These are phyloP conservation scores for Chymomyza fuscimana DNA, from an alignment of 2,888 invertebrate species.

Conservation along the genomic window DNA sequence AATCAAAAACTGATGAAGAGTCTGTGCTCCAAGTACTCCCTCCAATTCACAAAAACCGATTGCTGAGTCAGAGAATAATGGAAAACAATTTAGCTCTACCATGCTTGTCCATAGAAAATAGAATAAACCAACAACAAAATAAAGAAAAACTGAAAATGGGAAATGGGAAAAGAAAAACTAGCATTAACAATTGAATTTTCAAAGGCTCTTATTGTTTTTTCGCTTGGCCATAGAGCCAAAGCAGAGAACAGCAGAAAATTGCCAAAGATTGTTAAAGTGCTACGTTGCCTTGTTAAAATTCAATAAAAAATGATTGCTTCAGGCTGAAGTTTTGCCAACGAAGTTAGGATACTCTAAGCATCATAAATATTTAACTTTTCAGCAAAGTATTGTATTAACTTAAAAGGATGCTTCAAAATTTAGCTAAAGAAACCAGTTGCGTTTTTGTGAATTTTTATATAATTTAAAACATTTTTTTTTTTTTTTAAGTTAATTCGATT, in stretches of 20 bases:
- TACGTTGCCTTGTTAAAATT: conserved; percentile 61
- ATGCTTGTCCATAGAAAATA: conserved; percentile 19
- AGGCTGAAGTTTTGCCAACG: conserved; percentile 6
- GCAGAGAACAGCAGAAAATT: conserved; percentile 48
- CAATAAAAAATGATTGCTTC: conserved; percentile 59
- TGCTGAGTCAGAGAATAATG: conserved; percentile 67
- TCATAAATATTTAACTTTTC: too few relatives aligned
- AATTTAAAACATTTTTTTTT: too few relatives aligned
- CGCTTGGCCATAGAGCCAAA: conserved; percentile 31
- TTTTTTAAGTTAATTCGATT: too few relatives aligned
- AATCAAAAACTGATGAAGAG: conserved; percentile 63
- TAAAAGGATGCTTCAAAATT: too few relatives aligned
- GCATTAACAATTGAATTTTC: conserved; percentile 71
- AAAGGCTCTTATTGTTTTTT: conserved; percentile 69
- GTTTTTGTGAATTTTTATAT: too few relatives aligned
- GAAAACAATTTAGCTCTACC: conserved; percentile 59
- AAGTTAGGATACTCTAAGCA: not conserved
- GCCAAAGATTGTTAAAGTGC: conserved; percentile 32
- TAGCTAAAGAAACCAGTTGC: too few relatives aligned
- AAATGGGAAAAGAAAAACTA: conserved; percentile 47
- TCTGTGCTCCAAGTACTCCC: conserved; percentile 31
- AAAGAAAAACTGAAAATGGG: conserved; percentile 9
- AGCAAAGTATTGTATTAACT: too few relatives aligned
- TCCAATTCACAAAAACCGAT: conserved; percentile 4
- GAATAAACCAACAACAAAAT: conserved; percentile 17